Conservation (phyloP, 2,113 vertebrate genomes). For the Antechinus stuartii region DNA sequence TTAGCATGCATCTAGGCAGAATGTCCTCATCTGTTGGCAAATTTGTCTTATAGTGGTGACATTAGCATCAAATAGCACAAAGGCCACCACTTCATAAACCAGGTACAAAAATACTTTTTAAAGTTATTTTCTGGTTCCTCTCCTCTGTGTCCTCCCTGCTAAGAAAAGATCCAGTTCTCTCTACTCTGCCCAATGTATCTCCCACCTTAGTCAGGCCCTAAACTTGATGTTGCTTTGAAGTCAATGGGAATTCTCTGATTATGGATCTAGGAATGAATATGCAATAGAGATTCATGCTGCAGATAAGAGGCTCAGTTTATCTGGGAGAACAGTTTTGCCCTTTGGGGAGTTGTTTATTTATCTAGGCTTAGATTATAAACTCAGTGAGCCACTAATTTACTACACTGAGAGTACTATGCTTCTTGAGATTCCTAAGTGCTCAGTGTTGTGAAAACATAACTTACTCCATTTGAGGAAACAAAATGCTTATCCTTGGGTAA, state of each 20-base stretch:
- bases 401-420: background rate
- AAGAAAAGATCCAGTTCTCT: slow-evolving; percentile 17
- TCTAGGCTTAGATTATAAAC: background rate
- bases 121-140: slow-evolving; percentile 55
- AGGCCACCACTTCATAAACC: slow-evolving; percentile 37
- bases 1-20: slow-evolving; percentile 42
- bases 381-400: background rate
- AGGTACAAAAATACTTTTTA: slow-evolving; percentile 53
- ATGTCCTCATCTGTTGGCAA: slow-evolving; percentile 68
- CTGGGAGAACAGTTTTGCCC: background rate
- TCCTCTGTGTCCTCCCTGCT: slow-evolving; percentile 1
- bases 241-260: background rate
- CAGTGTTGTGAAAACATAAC: background rate
- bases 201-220: background rate
- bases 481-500: background rate
- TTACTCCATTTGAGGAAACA: slow-evolving; percentile 6
- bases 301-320: background rate
- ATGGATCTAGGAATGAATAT: background rate
- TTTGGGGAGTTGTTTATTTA: background rate
- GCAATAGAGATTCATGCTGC: background rate
- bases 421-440: slow-evolving; percentile 17
- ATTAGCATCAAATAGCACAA: slow-evolving; percentile 49
- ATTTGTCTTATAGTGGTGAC: slow-evolving; percentile 31
- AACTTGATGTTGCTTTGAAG: background rate
- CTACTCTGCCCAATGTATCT: slow-evolving; percentile 30